These are phyloP conservation scores for Rhopilema esculentum DNA, from an alignment of 30 jellyfish, hydroid and myxozoan genomes.

Conservation along the genomic window DNA sequence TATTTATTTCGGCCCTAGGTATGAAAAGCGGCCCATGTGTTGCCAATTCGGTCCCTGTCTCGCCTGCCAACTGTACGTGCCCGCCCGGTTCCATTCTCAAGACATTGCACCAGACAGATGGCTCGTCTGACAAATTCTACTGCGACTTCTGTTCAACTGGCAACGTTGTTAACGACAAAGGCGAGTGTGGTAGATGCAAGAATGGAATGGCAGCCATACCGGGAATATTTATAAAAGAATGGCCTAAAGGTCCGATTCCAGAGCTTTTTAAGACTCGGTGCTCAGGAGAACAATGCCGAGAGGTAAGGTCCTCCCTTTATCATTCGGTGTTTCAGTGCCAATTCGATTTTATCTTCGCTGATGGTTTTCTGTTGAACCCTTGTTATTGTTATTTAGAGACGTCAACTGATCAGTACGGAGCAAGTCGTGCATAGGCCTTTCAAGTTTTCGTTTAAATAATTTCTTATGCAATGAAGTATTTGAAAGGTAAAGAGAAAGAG, in stretches of 20 bases:
- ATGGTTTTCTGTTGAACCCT: not conserved
- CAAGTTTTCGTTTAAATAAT: no score
- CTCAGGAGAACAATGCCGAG: conserved; percentile 70
- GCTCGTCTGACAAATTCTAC: conserved; percentile 16
- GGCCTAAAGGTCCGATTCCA: conserved; percentile 76
- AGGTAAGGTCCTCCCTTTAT: conserved; percentile 22
- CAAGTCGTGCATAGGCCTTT: no score
- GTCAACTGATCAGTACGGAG: no score
- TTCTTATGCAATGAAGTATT: no score
- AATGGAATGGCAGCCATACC: conserved; percentile 92
- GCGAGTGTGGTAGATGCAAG: conserved; percentile 70
- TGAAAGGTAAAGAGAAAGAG: no score
- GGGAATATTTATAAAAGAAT: conserved; percentile 63
- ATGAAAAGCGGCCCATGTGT: conserved; percentile 54
- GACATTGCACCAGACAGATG: conserved; percentile 11
- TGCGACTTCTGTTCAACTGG: conserved; percentile 67
- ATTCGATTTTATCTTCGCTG: not conserved
- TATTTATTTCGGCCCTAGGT: no score
- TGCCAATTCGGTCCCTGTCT: conserved; percentile 1
- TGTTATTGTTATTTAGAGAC: no score
- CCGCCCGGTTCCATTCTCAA: conserved; percentile 80
- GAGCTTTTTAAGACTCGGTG: conserved; percentile 63
- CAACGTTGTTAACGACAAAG: not conserved
- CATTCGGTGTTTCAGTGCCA: not conserved
- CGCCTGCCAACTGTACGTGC: conserved; percentile 64